Evolutionary conservation across 2,113 vertebrate genomes (phyloP), one percentile per base, ranked within the genome.

Genomic region (Sylvilagus bachmani): DNA sequence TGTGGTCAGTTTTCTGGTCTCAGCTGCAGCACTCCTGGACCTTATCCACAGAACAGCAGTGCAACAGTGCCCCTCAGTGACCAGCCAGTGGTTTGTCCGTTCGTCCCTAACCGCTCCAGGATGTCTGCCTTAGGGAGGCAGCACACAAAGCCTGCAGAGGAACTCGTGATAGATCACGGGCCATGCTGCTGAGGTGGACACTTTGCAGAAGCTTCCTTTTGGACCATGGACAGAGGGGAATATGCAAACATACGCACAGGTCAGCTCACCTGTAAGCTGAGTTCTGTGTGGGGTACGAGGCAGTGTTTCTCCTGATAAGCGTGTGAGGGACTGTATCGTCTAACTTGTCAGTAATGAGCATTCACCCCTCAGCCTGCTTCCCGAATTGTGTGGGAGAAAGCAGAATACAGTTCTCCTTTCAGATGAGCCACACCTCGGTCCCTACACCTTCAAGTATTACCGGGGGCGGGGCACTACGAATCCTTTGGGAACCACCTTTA

Each of bases 31-130:
- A 44, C 12, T 53, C 31, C 14, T 3, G 55, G 24, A 22, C 7
- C 13, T 10, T 25, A 33, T 1, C 75, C 27, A 12, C n/a, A 27
- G 8, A 10, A 29, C 3, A 7, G 2, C 3, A 8, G 5, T 22
- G 7, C 6, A 31, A 17, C 3, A 1, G 1, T 22, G 51, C 75
- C 0, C 81, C n/a, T 36, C 19, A 12, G 21, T 13, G 5, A 11
- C 21, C 0, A 71, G 53, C 38, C 3, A 0, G 2, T 38, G 13
- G 4, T 25, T 4, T 10, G 2, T 6, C 38, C 21, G 1, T 38
- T 5, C 9, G 19, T 70, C 64, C 10, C 0, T 4, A n/a, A 9
- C 7, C 0, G 10, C 33, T 7, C 0, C 31, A 16, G 73, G 31
- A 11, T 19, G 5, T 51, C 51, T 25, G 0, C 58, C 61, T 27